Evolutionary conservation across 2,113 vertebrate genomes (phyloP).

Genomic region (Trachemys scripta): DNA sequence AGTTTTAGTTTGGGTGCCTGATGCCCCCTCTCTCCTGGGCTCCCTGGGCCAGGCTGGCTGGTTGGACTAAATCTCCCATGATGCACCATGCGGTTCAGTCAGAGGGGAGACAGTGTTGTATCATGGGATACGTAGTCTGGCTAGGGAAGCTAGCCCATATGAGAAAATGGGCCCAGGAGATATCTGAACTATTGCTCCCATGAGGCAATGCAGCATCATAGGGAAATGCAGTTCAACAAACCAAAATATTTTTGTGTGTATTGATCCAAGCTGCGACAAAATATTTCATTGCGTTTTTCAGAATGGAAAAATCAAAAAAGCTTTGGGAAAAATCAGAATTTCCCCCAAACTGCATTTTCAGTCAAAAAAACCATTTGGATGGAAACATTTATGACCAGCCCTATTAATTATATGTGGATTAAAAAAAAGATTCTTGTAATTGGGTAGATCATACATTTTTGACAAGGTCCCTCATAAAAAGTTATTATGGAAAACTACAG

Average conservation of each 20-base stretch:
- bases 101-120: not conserved
- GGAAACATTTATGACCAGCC: not conserved
- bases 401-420: conserved; percentile 13
- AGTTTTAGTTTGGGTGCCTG: not conserved
- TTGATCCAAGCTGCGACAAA: not conserved
- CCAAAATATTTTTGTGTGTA: not conserved
- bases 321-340: not conserved
- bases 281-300: not conserved
- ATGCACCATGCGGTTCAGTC: not conserved
- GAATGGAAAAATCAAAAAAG: not conserved
- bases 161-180: not conserved
- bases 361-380: not conserved
- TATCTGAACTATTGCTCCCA: not conserved
- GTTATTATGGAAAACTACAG: not conserved
- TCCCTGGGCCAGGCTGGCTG: no score
- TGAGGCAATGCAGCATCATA: not conserved
- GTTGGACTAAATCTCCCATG: not conserved
- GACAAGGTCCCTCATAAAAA: not conserved
- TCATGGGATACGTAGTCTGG: not conserved
- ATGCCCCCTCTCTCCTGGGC: not conserved
- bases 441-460: not conserved
- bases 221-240: not conserved
- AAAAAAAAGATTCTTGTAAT: not conserved
- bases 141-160: not conserved
- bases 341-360: not conserved